These are phyloP conservation scores for Tupaia chinensis DNA, from an alignment of 2,113 vertebrate species.

Conservation along the genomic window DNA sequence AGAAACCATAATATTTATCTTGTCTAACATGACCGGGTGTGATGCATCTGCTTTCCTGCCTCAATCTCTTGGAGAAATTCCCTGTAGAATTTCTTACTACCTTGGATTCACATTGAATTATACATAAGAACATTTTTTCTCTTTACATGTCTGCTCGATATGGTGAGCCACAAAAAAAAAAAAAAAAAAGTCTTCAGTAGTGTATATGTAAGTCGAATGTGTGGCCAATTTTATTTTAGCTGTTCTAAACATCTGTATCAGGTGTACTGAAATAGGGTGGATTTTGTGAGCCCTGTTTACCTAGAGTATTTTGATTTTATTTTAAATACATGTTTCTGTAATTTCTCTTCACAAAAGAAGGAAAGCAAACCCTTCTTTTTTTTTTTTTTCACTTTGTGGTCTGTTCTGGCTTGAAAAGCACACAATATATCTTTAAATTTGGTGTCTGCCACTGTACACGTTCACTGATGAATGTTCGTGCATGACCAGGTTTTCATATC, in stretches of 20 bases:
- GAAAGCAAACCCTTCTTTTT: not conserved
- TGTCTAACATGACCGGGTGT: constrained; percentile 68
- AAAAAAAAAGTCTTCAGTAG: not conserved
- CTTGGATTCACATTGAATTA: constrained; percentile 68
- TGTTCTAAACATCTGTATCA: constrained; percentile 19
- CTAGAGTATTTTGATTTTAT: not conserved
- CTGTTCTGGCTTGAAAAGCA: constrained; percentile 57
- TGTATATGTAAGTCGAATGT: not conserved
- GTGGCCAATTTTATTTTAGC: constrained; percentile 25
- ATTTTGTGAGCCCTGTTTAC: not conserved
- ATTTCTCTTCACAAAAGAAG: constrained; percentile 44
- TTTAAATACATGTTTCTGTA: constrained; percentile 44
- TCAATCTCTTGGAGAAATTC: constrained; percentile 59
- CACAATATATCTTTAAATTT: constrained; percentile 64
- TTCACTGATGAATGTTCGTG: constrained; percentile 36
- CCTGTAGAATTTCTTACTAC: constrained; percentile 57
- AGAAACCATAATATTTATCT: constrained; percentile 63
- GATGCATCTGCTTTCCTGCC: constrained; percentile 52
- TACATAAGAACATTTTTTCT: constrained; percentile 8
- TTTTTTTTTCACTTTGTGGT: constrained; percentile 30
- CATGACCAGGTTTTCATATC: constrained; percentile 70
- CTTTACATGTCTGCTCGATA: not conserved
- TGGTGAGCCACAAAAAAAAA: not conserved
- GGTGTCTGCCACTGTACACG: constrained; percentile 5
- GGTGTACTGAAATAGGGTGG: not conserved